These are phyloP conservation scores for Teleogryllus occipitalis DNA, from an alignment of 1,140 invertebrate species.

Conservation along the genomic window DNA sequence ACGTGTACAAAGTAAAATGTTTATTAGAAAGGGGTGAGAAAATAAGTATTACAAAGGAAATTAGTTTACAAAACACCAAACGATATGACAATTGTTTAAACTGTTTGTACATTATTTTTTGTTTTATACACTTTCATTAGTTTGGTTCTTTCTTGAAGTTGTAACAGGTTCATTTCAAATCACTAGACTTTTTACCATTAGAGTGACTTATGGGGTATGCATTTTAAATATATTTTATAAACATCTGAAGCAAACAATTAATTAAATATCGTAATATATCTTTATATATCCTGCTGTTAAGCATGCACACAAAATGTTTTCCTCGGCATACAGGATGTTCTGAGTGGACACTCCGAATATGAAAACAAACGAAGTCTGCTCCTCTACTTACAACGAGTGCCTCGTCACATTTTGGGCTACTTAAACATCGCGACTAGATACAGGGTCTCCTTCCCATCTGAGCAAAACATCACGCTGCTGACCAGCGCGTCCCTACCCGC, in stretches of 20 bases:
- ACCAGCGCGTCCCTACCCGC: neutral
- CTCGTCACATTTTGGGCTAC: neutral
- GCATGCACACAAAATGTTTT: neutral
- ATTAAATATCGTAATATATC: neutral
- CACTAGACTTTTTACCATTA: neutral
- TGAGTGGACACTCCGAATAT: neutral
- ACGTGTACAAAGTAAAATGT: neutral
- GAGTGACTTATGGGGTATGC: neutral
- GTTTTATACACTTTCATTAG: neutral
- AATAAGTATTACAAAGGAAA: neutral
- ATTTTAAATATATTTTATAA: slow-evolving; percentile 1
- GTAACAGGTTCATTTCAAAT: neutral
- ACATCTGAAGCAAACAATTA: neutral
- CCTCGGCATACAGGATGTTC: too few species aligned
- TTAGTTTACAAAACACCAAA: neutral
- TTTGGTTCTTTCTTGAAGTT: neutral
- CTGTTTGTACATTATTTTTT: neutral
- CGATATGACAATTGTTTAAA: neutral
- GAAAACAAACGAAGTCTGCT: neutral
- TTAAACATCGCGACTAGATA: neutral
- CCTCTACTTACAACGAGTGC: neutral
- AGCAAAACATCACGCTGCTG: neutral
- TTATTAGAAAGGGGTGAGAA: neutral
- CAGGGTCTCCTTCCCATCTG: neutral
- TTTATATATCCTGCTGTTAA: neutral